Percentiles rank a stretch among this genome's conserved stretches.
Evolutionary conservation across 2,113 vertebrate species (phyloP).

Genomic region (Capricornis sumatraensis): DNA sequence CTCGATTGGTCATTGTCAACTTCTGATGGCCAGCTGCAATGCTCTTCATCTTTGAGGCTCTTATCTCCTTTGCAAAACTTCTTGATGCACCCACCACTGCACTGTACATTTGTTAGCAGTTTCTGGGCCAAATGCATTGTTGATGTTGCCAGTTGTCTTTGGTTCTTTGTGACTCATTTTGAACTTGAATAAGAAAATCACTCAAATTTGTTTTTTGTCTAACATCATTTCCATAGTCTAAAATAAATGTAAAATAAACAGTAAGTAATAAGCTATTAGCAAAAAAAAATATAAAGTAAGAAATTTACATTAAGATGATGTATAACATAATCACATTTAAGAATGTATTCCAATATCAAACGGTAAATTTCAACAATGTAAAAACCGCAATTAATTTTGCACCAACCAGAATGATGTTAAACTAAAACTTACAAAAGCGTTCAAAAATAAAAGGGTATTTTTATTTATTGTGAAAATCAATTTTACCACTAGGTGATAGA

Average conservation of each 20-base stretch:
- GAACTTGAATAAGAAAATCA: not conserved
- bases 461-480: not conserved
- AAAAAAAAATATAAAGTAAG: not conserved
- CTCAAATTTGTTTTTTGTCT: not conserved
- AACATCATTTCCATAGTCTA: not conserved
- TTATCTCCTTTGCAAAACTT: not conserved
- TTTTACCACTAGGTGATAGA: not conserved
- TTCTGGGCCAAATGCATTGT: not conserved
- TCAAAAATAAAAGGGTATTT: not conserved
- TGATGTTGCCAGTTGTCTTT: not conserved
- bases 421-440: not conserved
- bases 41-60: not conserved
- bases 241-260: not conserved
- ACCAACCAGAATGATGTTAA: not conserved
- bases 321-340: not conserved
- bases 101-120: not conserved
- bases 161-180: not conserved
- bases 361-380: not conserved
- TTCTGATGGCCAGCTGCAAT: not conserved
- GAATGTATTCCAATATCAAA: not conserved
- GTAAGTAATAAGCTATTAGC: not conserved
- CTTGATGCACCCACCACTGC: not conserved
- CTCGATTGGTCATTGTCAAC: not conserved
- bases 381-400: not conserved
- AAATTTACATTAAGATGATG: not conserved